Base-by-base conservation (phyloP, 2,888 invertebrate species). In the Axea sp. region DNA sequence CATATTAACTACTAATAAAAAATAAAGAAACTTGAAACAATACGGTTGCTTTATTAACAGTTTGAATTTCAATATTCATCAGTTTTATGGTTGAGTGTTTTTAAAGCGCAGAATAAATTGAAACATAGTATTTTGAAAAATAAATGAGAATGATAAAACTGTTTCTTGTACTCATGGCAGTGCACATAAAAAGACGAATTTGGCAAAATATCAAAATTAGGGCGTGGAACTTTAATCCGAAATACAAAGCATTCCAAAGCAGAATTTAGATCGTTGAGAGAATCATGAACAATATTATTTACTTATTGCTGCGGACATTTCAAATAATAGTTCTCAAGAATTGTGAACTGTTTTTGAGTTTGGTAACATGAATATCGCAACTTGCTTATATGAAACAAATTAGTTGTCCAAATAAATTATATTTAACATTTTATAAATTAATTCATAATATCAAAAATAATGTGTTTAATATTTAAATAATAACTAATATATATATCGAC, bases 131-230 rank as follows among this genome's bases (percentile, higher is more conserved):
- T 57, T 47, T 65, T 47, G 30, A 39, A 19, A 67, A 45, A 43
- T 67, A 57, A 67, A 31, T 57, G 55, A 67, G 35, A 67, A 57
- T 67, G 57, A 67, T 47, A 39, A 53, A 33, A 43, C 5, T 14
- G 53, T 35, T 39, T 14, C 28, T 39, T 67, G 28, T 22, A 12
- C 11, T 37, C 37, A 45, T 55, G 45, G 19, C 4, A 19, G 19
- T 19, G 19, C 2, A 4, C 19, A 49, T 67, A 47, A 57, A 67
- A 35, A 4, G 3, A 33, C 5, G 17, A 11, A 45, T 39, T 45
- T 67, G 67, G 67, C 55, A 49, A 37, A 49, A 39, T 31, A 11
- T 57, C 49, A 57, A 57, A 67, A 57, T 67, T 57, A 53, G 49
- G 49, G 39, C 28, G 24, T 39, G 26, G 39, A 30, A 33, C 37